phyloP scores from a whole-genome alignment of 2,113 vertebrate species.

The Actenoides hombroni region DNA sequence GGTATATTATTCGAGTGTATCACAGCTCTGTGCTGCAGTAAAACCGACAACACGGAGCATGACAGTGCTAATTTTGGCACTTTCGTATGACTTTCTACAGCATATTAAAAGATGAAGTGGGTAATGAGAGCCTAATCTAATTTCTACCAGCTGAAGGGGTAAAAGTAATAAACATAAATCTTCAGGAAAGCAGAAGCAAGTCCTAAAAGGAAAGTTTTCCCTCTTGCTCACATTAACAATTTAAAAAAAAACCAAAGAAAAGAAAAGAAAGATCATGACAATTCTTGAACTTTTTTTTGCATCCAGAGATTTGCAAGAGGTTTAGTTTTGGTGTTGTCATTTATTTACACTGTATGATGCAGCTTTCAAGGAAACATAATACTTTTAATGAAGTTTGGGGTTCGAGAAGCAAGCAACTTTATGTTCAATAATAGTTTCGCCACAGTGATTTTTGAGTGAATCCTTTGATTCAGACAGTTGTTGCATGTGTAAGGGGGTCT shows the following conservation, averaged over 20 bases:
- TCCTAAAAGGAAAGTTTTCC: constrained; percentile 18
- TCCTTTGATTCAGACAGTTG: neutral
- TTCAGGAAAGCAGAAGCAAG: neutral
- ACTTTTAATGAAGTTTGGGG: constrained; percentile 50
- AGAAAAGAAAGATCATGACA: neutral
- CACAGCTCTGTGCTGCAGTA: constrained; percentile 47
- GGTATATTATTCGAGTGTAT: neutral
- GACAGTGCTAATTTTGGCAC: constrained; percentile 67
- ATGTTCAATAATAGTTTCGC: neutral
- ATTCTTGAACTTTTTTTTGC: neutral
- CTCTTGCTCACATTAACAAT: neutral
- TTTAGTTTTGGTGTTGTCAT: neutral
- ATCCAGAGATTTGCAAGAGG: neutral
- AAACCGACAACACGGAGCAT: constrained; percentile 33
- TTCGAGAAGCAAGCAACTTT: constrained; percentile 18
- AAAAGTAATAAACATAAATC: neutral
- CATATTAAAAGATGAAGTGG: neutral
- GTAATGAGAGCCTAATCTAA: neutral
- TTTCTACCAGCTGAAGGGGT: neutral
- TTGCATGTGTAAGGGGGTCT: neutral
- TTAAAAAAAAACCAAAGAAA: neutral
- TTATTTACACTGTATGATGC: neutral
- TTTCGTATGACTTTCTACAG: constrained; percentile 6
- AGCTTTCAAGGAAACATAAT: neutral
- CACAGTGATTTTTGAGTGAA: neutral